Conservation (phyloP, 2,888 invertebrate genomes). For the Amblyjoppa proteus region DNA sequence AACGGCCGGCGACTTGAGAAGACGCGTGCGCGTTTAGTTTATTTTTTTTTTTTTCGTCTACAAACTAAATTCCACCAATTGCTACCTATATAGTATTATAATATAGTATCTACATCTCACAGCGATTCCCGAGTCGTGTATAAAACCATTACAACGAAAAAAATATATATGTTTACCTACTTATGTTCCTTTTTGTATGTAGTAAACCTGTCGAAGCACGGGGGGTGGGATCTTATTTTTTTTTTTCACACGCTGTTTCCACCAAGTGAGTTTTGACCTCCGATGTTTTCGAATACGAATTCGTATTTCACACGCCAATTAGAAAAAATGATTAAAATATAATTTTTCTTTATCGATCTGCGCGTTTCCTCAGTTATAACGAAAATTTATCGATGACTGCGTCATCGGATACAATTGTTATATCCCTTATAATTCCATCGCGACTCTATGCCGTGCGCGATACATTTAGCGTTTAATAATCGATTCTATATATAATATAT, state of each 20-base stretch:
- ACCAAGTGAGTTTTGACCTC: slow-evolving; percentile 5
- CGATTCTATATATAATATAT: slow-evolving; percentile 21
- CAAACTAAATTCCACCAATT: slow-evolving; percentile 64
- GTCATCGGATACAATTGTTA: slow-evolving; percentile 42
- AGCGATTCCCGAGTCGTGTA: slow-evolving; percentile 67
- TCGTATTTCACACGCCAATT: slow-evolving; percentile 40
- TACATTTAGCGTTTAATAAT: slow-evolving; percentile 46
- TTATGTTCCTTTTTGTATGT: slow-evolving; percentile 49
- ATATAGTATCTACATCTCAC: slow-evolving; percentile 71
- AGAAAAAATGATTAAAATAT: slow-evolving; percentile 63
- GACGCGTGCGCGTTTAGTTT: slow-evolving; percentile 50
- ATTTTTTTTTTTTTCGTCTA: slow-evolving; percentile 44
- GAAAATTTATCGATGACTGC: slow-evolving; percentile 28
- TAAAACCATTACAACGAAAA: slow-evolving; percentile 66
- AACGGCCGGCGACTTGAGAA: slow-evolving; percentile 48
- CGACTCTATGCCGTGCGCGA: slow-evolving; percentile 55
- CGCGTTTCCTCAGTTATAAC: slow-evolving; percentile 1
- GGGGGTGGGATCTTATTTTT: slow-evolving; percentile 48
- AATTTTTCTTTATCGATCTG: slow-evolving; percentile 37
- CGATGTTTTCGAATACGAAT: slow-evolving; percentile 2
- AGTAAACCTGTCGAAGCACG: slow-evolving; percentile 58
- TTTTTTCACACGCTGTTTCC: slow-evolving; percentile 1
- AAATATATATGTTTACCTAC: slow-evolving; percentile 59
- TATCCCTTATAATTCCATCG: slow-evolving; percentile 52
- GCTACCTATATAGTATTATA: slow-evolving; percentile 59